Evolutionary conservation across 1,140 invertebrate genomes (phyloP).

Genomic region (Holcopasites calliopsidis): DNA sequence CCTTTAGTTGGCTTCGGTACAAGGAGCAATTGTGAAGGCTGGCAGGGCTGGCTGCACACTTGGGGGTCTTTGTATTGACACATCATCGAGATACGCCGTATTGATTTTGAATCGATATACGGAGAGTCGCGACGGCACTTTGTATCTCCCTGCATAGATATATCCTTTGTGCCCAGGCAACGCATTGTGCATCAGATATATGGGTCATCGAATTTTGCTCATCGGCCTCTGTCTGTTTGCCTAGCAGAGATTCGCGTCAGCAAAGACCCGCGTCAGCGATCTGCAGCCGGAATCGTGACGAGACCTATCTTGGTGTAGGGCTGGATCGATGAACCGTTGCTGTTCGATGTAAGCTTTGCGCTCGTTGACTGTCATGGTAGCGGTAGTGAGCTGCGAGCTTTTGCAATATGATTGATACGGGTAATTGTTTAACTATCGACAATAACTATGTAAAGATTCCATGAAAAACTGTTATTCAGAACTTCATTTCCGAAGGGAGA

Average conservation of each 20-base stretch:
- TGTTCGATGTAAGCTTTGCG: background rate
- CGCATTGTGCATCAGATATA: conserved; percentile 37
- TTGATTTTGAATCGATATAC: conserved; percentile 54
- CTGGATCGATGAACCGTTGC: background rate
- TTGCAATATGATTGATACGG: too few species aligned
- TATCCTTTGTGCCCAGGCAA: conserved; percentile 18
- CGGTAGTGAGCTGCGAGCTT: too few species aligned
- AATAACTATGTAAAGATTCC: too few species aligned
- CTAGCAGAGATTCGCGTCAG: background rate
- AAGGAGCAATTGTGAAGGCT: conserved; percentile 48
- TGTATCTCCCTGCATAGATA: conserved; percentile 18
- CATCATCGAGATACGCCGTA: conserved; percentile 53
- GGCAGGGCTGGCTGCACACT: conserved; percentile 4
- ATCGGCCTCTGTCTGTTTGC: conserved; percentile 31
- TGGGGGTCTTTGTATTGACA: conserved; percentile 46
- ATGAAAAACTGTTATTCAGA: too few species aligned
- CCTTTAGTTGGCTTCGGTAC: conserved; percentile 40
- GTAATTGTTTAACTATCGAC: too few species aligned
- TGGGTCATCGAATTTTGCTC: conserved; percentile 57
- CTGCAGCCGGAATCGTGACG: background rate
- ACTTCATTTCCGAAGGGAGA: too few species aligned
- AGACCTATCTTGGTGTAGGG: background rate
- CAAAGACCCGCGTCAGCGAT: background rate
- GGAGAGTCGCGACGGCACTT: conserved; percentile 42
- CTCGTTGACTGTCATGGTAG: too few species aligned